Base-by-base conservation (phyloP, 1,140 invertebrate genomes). In the Pogonomyrmex barbatus region DNA sequence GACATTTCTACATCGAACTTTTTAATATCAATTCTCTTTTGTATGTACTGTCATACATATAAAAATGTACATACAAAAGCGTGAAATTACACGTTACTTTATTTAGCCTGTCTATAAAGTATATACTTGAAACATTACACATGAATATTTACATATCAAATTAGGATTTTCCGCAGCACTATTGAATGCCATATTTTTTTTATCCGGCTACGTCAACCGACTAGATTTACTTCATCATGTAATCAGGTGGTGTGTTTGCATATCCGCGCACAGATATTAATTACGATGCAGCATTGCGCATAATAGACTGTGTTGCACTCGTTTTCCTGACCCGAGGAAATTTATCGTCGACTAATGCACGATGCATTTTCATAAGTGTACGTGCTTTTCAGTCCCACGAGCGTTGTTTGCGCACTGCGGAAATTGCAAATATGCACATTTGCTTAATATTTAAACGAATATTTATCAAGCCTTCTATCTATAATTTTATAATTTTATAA, bases 301-400 rank as follows among this genome's bases (percentile, higher is more conserved):
- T 73, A 73, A 83, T 83, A 50, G 58, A 60, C 79, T 42, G 33
- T n/a, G 68, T 24, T 60, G 79, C 54, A 83, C 68, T 83, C 79
- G 56, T 83, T 83, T 83, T 75, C 68, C 42, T n/a, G 79, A 9
- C 50, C 65, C n/a, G 39, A 12, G 65, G 3, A 75, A 75, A 83
- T 83, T 83, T 83, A 83, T 83, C 68, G 68, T 50, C 68, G 54
- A 33, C 79, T 75, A 83, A 83, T 83, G 79, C 79, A 75, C 79
- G 68, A 83, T 83, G 79, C 52, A 83, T 83, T 83, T 83, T 83
- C 79, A 83, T 83, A 83, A 73, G 68, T 71, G 79, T 24, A 60
- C 54, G 79, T 75, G 68, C 79, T 75, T 60, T 75, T 75, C 36
- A 39, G 50, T 81, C 79, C 54, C 79, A 42, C 42, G 79, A 39